Evolutionary conservation across 2,113 vertebrate species (phyloP).

Genomic region (Urocitellus parryii): DNA sequence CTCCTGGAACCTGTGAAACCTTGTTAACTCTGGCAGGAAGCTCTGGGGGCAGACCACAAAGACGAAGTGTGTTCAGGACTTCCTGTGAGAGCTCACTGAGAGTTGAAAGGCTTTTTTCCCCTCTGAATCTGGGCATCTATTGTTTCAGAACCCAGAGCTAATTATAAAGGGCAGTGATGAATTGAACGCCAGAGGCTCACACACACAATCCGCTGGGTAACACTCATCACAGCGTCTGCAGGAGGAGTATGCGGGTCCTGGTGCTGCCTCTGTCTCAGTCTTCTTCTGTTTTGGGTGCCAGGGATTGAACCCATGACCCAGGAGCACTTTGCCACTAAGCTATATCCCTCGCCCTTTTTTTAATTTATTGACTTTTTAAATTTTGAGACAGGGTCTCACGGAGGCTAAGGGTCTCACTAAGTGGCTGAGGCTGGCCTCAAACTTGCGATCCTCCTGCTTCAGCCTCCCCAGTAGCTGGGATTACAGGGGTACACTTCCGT

Average conservation of each 20-base stretch:
- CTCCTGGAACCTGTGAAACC: conserved; percentile 25
- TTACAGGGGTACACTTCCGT: no score
- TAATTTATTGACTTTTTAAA: no score
- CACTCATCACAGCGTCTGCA: background rate
- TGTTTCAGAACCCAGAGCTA: conserved; percentile 4
- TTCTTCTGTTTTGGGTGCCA: no score
- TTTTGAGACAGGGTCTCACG: no score
- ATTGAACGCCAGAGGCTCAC: background rate
- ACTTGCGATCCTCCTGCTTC: no score
- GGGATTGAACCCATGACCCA: no score
- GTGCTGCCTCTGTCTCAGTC: background rate
- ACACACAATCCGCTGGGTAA: background rate
- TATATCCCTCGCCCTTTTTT: no score
- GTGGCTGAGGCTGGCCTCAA: no score
- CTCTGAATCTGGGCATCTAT: background rate
- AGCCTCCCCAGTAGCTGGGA: no score
- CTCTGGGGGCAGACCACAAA: conserved; percentile 76
- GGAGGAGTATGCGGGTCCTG: no score
- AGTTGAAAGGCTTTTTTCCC: background rate
- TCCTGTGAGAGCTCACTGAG: conserved; percentile 69
- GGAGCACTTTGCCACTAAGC: no score
- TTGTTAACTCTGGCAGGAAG: conserved; percentile 74
- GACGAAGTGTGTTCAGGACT: conserved; percentile 16
- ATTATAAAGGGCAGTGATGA: background rate
- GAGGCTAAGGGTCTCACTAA: no score